Evolutionary conservation across 2,888 invertebrate genomes (phyloP), one percentile per base, ranked within the genome.

Genomic region (Phalangium opilio): DNA sequence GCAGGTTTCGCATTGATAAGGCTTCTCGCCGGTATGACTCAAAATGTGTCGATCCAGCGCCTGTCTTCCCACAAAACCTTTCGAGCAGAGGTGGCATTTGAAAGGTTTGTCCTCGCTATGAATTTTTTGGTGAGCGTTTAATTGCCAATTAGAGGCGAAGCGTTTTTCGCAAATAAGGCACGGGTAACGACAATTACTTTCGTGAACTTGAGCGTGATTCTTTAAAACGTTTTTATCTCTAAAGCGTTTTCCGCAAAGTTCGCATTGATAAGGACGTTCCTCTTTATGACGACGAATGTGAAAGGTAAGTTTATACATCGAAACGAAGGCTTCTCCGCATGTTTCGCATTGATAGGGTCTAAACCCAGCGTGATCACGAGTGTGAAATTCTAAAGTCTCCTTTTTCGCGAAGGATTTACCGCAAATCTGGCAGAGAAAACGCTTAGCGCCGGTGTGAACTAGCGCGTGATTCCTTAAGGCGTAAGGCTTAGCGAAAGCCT

Each of bases 391-490:
- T 19, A 45, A 19, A 7, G 10, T 11, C 5, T 17, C 17, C 27
- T 39, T 39, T 4, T 19, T 11, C 8, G 38, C 21, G 32, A 27
- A 32, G 14, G n/a, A 7, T 20, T 15, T 11, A 11, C 15, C 15
- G 32, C 43, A 43, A 7, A 43, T 45, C n/a, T 14, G 18, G 45
- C 45, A 45, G 1, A 21, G 10, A 7, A 27, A 35, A 12, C n/a
- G 18, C 7, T 44, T 27, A 4, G 27, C 4, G 8, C 8, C 27
- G 12, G 35, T 35, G 3, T 44, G 19, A 7, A 14, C 15, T 11
- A 20, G 39, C 11, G 3, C 10, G 17, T 40, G 27, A 12, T 11
- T 12, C 10, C 5, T 34, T 14, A 21, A 3, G 17, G 14, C 4
- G 7, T 20, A 8, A 12, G 19, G 21, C n/a, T n/a, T 14, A 10